A percentile compares a stretch with the other conserved stretches of the same genome.
These are phyloP conservation scores for Acanthopagrus latus DNA, from an alignment of 2,797 vertebrate species.

Conservation along the genomic window DNA sequence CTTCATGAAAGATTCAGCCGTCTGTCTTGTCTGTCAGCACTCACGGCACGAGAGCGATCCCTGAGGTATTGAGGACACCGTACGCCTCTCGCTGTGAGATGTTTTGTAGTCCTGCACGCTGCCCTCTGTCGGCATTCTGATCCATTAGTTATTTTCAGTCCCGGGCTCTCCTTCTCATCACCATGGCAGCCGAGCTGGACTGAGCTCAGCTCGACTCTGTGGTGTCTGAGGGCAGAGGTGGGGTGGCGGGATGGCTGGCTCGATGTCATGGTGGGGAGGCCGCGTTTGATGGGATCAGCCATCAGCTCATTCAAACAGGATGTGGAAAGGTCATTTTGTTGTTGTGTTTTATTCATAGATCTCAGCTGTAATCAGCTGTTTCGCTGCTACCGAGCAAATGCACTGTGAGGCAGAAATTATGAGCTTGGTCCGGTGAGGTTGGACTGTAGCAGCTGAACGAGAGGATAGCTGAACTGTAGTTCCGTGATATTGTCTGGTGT, in stretches of 20 bases:
- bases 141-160: conserved; percentile 56
- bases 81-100: conserved; percentile 35
- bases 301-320: conserved; percentile 63
- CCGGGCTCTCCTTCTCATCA: conserved; percentile 56
- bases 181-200: conserved; percentile 76
- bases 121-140: conserved; percentile 42
- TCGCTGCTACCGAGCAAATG: conserved; percentile 6
- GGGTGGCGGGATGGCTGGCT: conserved; percentile 53
- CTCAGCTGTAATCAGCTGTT: conserved; percentile 45
- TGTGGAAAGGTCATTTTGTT: conserved; percentile 74
- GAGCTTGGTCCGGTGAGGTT: background rate
- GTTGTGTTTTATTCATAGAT: conserved; percentile 59
- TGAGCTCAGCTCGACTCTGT: conserved; percentile 35
- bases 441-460: conserved; percentile 14
- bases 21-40: conserved; percentile 36
- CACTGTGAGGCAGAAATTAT: conserved; percentile 13
- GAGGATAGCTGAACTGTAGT: conserved; percentile 9
- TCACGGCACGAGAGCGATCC: conserved; percentile 40
- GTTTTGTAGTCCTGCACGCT: conserved; percentile 46
- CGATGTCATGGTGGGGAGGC: conserved; percentile 51
- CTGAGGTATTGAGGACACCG: conserved; percentile 30
- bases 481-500: conserved; percentile 18
- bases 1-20: conserved; percentile 14
- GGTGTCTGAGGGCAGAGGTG: conserved; percentile 63
- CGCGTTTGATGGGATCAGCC: conserved; percentile 77